These are phyloP conservation scores for Echinometra lucunter DNA, from an alignment of 53 echinoderm and acorn worm genomes.

Conservation along the genomic window DNA sequence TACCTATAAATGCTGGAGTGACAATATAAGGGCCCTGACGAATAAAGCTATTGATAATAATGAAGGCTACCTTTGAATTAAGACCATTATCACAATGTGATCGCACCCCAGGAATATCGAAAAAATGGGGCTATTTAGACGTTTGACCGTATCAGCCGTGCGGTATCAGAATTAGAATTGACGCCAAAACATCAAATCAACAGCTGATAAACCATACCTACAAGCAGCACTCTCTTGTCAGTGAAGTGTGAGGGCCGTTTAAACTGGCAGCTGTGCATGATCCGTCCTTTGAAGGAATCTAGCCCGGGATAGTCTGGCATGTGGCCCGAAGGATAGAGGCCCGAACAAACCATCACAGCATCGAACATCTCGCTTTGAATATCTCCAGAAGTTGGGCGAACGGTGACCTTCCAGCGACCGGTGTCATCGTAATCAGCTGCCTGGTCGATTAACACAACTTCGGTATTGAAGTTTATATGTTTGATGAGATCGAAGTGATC, in stretches of 20 bases:
- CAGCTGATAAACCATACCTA: slow-evolving; percentile 53
- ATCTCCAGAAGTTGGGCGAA: slow-evolving; percentile 12
- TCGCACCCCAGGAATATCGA: too few species aligned
- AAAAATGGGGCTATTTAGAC: too few species aligned
- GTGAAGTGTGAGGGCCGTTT: slow-evolving; percentile 72
- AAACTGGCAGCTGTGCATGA: slow-evolving; percentile 75
- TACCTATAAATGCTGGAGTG: too few species aligned
- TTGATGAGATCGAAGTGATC: slow-evolving; percentile 67
- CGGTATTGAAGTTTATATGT: slow-evolving; percentile 72
- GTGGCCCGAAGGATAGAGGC: slow-evolving; percentile 55
- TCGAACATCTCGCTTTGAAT: slow-evolving; percentile 61
- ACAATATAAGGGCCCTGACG: too few species aligned
- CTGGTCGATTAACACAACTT: slow-evolving; percentile 65
- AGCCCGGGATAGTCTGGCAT: slow-evolving; percentile 75
- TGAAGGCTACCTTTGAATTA: too few species aligned
- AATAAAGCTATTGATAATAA: too few species aligned
- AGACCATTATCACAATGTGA: too few species aligned
- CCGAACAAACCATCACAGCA: slow-evolving; percentile 81
- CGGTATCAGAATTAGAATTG: too few species aligned
- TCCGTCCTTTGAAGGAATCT: slow-evolving; percentile 71
- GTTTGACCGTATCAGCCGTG: too few species aligned
- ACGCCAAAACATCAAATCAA: background rate
- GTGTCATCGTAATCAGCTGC: slow-evolving; percentile 68
- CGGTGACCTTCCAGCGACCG: slow-evolving; percentile 76
- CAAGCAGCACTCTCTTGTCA: slow-evolving; percentile 79